Base-by-base conservation (phyloP, 2,797 vertebrate genomes). In the Liparis tanakae region DNA sequence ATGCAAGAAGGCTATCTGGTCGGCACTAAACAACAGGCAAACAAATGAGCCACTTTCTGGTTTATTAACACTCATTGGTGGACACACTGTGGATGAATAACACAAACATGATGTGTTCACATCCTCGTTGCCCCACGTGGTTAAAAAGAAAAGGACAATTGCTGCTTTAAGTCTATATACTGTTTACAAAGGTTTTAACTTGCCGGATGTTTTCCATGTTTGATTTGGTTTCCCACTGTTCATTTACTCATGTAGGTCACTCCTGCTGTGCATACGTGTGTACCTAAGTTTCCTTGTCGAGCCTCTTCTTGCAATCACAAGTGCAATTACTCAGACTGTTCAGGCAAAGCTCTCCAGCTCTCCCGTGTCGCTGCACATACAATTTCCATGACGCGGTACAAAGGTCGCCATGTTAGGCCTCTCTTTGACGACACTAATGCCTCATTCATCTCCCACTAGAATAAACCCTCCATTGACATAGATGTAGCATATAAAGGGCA, bases 371-470 rank as follows among this genome's bases (percentile, higher is more conserved):
- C 39, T 72, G 54, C 48, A 60, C 56, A 57, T 81, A 56, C 57
- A 44, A 77, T 85, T 85, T 81, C 51, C 53, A 72, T 44, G 56
- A 60, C 33, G 17, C 2, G 18, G 17, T 10, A 51, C 54, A 73
- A 33, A 59, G 75, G 55, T 84, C 67, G 62, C 50, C 34, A 6
- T n/a, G 56, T 64, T 48, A 43, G 58, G 22, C 44, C 50, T 76
- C 54, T 53, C 17, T 61, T 68, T 30, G 67, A 15, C 58, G n/a
- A 30, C 8, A 66, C 30, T 74, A 74, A 78, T 79, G 43, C 17
- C 48, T 65, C 61, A 72, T 22, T 79, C 66, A 72, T 71, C 54
- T 79, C 36, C 67, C 65, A 37, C 61, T 12, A 61, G 67, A 86
- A 68, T 53, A 18, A 74, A 63, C 44, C 44, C 7, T 14, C 68